Evolutionary conservation across 1,140 invertebrate genomes (phyloP).

Genomic region (Drosophila repleta): DNA sequence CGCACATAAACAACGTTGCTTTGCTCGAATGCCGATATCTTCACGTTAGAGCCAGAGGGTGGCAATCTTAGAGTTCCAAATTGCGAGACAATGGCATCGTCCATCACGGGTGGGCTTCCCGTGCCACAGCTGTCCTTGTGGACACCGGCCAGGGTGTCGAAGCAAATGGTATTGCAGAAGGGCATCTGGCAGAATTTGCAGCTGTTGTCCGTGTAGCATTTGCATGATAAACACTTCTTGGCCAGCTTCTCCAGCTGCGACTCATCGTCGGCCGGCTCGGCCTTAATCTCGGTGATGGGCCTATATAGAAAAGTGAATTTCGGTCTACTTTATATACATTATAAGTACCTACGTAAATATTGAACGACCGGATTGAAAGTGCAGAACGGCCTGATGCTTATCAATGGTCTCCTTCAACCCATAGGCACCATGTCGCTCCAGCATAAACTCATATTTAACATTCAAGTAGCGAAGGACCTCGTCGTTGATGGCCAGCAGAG

Average conservation of each 20-base stretch:
- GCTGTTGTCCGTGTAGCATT: slow-evolving; percentile 35
- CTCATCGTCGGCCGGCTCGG: not conserved
- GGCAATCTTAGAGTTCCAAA: slow-evolving; percentile 36
- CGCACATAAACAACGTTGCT: slow-evolving; percentile 71
- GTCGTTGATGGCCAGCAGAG: slow-evolving; percentile 41
- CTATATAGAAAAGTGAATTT: slow-evolving; percentile 2
- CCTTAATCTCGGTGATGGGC: not conserved
- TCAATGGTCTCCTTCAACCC: not conserved
- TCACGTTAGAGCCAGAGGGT: slow-evolving; percentile 41
- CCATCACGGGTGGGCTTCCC: slow-evolving; percentile 1
- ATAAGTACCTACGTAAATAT: slow-evolving; percentile 22
- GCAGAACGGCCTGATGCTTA: not conserved
- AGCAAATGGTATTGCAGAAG: slow-evolving; percentile 50
- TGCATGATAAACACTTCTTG: slow-evolving; percentile 38
- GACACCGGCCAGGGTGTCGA: slow-evolving; percentile 12
- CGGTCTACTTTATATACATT: no score
- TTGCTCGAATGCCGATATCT: slow-evolving; percentile 68
- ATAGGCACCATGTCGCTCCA: slow-evolving; percentile 49
- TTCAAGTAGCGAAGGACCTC: slow-evolving; percentile 40
- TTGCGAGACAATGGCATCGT: not conserved
- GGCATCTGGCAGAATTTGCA: slow-evolving; percentile 57
- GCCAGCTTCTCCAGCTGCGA: not conserved
- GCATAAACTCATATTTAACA: slow-evolving; percentile 47
- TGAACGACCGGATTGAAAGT: slow-evolving; percentile 46
- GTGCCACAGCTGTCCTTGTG: slow-evolving; percentile 42